Percentiles rank a stretch among this genome's conserved stretches.
phyloP scores from a whole-genome alignment of 2,797 vertebrate species.

The Bradypodion ventrale region DNA sequence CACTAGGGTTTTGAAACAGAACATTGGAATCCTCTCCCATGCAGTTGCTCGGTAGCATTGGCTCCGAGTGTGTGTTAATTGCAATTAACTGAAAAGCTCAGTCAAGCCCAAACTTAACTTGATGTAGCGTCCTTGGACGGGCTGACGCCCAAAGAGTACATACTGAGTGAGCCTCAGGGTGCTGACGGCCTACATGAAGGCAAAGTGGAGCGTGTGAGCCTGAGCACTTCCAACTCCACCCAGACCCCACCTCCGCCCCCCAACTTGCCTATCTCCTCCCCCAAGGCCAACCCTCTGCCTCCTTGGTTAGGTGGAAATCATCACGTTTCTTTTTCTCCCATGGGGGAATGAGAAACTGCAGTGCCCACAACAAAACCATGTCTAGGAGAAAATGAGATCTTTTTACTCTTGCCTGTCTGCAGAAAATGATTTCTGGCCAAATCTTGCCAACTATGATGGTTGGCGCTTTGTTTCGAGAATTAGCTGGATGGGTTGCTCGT shows the following conservation, averaged over 20 bases:
- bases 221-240: neutral
- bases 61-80: constrained; percentile 25
- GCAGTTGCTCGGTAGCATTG: neutral
- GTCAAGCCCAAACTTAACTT: constrained; percentile 56
- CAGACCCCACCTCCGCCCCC: neutral
- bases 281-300: neutral
- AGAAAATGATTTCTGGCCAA: neutral
- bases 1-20: neutral
- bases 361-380: neutral
- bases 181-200: constrained; percentile 37
- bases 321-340: no score
- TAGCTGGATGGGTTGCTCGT: no score
- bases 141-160: constrained; percentile 60
- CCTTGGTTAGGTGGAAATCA: neutral
- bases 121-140: constrained; percentile 46
- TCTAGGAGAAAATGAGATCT: neutral
- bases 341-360: neutral
- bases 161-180: constrained; percentile 30
- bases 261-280: neutral
- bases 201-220: constrained; percentile 3
- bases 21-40: no score
- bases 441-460: no score
- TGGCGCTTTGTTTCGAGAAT: no score
- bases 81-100: constrained; percentile 37
- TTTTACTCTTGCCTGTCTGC: no score